Percentiles rank a stretch among this genome's conserved stretches.
These are phyloP conservation scores for Cricetomys ansorgei DNA, from an alignment of 2,113 vertebrate genomes.

Conservation along the genomic window DNA sequence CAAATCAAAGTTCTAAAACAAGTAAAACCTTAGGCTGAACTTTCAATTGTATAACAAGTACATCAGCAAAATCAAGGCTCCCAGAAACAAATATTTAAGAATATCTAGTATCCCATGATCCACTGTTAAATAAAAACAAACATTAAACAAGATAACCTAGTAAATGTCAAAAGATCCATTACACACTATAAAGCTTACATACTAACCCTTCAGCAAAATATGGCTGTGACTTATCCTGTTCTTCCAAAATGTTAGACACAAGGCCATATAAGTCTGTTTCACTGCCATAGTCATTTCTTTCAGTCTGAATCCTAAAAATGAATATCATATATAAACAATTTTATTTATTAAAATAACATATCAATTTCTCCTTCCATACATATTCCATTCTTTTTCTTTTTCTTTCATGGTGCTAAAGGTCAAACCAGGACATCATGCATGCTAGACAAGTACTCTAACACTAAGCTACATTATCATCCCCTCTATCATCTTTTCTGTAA, in stretches of 20 bases:
- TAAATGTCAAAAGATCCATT: slow-evolving; percentile 16
- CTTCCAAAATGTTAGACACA: slow-evolving; percentile 95
- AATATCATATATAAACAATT: slow-evolving; percentile 57
- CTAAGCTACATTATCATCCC: neutral
- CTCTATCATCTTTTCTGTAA: slow-evolving; percentile 50
- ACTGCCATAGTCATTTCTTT: slow-evolving; percentile 90
- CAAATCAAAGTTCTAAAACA: slow-evolving; percentile 62
- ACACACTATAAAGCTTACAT: slow-evolving; percentile 41
- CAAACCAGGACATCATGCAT: neutral
- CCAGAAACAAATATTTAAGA: slow-evolving; percentile 59
- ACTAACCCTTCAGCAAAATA: slow-evolving; percentile 92
- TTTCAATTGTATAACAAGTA: slow-evolving; percentile 50
- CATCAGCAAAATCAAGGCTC: slow-evolving; percentile 56
- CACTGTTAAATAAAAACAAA: slow-evolving; percentile 50
- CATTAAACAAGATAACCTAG: neutral
- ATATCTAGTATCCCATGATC: slow-evolving; percentile 35
- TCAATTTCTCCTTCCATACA: slow-evolving; percentile 63
- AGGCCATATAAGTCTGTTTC: slow-evolving; percentile 94
- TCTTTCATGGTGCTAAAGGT: neutral
- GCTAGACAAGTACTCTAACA: neutral
- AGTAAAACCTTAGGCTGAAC: slow-evolving; percentile 11
- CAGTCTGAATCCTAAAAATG: slow-evolving; percentile 87
- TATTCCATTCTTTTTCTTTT: neutral
- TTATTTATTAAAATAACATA: slow-evolving; percentile 53
- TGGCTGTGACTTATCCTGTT: slow-evolving; percentile 89